These are phyloP conservation scores for Psettodes erumei DNA, from an alignment of 2,113 vertebrate genomes.

Conservation along the genomic window DNA sequence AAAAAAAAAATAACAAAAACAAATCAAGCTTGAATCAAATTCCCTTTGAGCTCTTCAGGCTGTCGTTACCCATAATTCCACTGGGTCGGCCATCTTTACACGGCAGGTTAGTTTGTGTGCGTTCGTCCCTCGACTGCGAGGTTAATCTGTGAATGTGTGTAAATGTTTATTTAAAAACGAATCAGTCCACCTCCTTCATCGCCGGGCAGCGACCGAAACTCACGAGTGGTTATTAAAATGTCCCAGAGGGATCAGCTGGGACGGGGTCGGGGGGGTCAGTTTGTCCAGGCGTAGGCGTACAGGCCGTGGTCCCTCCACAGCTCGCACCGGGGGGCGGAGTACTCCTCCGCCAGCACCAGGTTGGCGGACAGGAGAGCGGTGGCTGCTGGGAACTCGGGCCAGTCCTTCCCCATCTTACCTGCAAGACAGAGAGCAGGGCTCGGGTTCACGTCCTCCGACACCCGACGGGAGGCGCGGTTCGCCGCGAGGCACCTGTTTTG, in stretches of 20 bases:
- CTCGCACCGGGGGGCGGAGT: conserved; percentile 61
- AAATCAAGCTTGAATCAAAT: neutral
- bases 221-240: too few relatives aligned
- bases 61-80: neutral
- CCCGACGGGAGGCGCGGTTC: too few relatives aligned
- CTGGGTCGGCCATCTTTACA: neutral
- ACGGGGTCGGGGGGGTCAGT: too few relatives aligned
- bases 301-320: conserved; percentile 80
- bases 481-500: conserved; percentile 82
- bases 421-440: conserved; percentile 17
- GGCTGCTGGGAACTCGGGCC: conserved; percentile 76
- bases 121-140: too few relatives aligned
- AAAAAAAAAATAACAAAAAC: neutral
- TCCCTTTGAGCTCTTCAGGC: neutral
- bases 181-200: too few relatives aligned
- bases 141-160: too few relatives aligned
- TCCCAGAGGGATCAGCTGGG: too few relatives aligned
- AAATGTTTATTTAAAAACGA: too few relatives aligned
- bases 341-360: conserved; percentile 26
- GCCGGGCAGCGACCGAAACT: too few relatives aligned
- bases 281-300: conserved; percentile 80
- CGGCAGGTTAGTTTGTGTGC: too few relatives aligned
- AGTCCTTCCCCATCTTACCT: conserved; percentile 79
- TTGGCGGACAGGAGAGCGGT: conserved; percentile 74
- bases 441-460: too few relatives aligned